Base-by-base conservation (phyloP, 2,888 invertebrate species). In the Tetrapedia diversipes region DNA sequence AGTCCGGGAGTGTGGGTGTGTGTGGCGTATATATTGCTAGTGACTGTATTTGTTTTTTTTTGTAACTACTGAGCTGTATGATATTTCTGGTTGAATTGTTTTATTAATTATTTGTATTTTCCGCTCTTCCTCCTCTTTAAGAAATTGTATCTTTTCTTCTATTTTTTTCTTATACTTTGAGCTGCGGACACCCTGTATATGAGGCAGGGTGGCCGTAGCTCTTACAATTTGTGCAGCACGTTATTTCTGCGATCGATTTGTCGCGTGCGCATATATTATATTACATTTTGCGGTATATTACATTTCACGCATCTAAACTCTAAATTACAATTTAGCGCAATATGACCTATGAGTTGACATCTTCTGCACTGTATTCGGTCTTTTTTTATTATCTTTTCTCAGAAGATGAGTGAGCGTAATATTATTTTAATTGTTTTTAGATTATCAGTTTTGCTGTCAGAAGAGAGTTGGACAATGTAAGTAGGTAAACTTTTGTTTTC, bases 251-350 rank as follows among this genome's bases (percentile, higher is more conserved):
- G 0, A 29, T n/a, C 10, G 29, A 43, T 14, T 6, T 22, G 16
- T 6, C 1, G n/a, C 29, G 41, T 0, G n/a, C 41, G 39, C 81
- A n/a, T n/a, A n/a, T n/a, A 83, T 1, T 74, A 43, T 0, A 76
- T 74, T 0, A 81, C 79, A 0, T 63, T 47, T 27, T 83, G 79
- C 0, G 22, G 24, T 0, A 24, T 6, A 0, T 61, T 47, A 11
- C 82, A 82, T 64, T 81, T 84, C 0, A 82, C 79, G 11, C 81
- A 83, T 29, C 79, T 57, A 11, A n/a, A n/a, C n/a, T n/a, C n/a
- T 76, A 77, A n/a, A 1, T 78, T 69, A 32, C 80, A 84, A 16
- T 80, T 83, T 1, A 34, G 2, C 0, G 81, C 78, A 6, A 63
- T 51, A 10, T 83, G 80, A 0, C 81, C 76, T 2, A 82, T 49